A percentile compares a stretch with the other conserved stretches of the same genome.
Conservation (phyloP, 2,113 vertebrate genomes). For the Elaphurus davidianus region DNA sequence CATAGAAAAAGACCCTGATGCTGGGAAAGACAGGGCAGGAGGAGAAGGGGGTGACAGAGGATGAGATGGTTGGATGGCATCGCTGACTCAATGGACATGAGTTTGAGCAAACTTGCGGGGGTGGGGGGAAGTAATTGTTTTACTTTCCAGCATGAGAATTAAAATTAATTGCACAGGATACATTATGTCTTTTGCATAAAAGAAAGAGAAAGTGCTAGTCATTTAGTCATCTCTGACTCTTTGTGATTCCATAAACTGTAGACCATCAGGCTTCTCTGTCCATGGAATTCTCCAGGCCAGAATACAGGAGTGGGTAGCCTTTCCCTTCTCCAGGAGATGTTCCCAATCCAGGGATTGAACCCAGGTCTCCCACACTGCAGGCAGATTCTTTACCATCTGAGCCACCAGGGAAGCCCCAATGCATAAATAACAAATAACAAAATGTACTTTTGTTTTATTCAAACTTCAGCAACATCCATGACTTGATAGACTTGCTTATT, state of each 20-base stretch:
- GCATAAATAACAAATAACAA: neutral
- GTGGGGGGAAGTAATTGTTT: neutral
- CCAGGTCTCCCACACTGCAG: neutral
- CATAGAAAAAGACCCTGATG: neutral
- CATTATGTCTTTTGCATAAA: neutral
- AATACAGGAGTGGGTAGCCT: neutral
- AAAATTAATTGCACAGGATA: neutral
- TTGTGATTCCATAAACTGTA: neutral
- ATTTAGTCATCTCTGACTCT: neutral
- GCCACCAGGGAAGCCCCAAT: neutral
- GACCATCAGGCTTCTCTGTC: neutral
- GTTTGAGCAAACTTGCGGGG: fast-evolving
- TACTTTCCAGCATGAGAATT: neutral
- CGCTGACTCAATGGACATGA: neutral
- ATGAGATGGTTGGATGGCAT: neutral
- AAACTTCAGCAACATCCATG: neutral
- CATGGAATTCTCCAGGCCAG: neutral
- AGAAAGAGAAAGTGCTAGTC: neutral
- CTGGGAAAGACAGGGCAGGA: neutral
- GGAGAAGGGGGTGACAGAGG: neutral
- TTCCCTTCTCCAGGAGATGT: neutral
- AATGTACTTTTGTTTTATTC: neutral
- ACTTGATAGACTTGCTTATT: neutral
- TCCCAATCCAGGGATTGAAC: fast-evolving
- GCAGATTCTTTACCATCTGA: neutral